Conservation (phyloP, 2,888 invertebrate genomes). For the Leucoptera coffeella region DNA sequence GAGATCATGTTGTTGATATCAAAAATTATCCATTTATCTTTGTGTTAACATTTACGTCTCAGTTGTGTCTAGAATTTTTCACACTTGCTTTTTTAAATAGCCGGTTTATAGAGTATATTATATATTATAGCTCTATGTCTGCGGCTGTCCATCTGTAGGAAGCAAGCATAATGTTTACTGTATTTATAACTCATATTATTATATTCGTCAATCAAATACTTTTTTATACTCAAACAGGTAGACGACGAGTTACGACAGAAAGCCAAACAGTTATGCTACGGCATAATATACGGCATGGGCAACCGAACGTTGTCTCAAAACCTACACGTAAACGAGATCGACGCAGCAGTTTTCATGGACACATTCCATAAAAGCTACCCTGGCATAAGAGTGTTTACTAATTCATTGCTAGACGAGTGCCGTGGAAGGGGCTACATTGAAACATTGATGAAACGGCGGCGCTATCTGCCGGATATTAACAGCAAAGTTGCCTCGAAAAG, state of each 20-base stretch:
- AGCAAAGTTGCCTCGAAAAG: conserved; percentile 51
- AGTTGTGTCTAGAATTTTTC: no score
- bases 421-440: conserved; percentile 70
- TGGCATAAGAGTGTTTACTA: conserved; percentile 56
- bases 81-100: no score
- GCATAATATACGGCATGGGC: conserved; percentile 97
- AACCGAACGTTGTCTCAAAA: conserved; percentile 72
- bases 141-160: no score
- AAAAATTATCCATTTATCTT: background rate
- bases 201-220: no score
- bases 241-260: conserved; percentile 73
- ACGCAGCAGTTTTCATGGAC: conserved; percentile 73
- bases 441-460: conserved; percentile 72
- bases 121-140: no score
- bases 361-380: conserved; percentile 76
- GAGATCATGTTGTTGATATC: background rate
- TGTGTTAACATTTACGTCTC: background rate
- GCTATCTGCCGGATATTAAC: conserved; percentile 71
- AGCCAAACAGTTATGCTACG: conserved; percentile 91
- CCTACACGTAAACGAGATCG: conserved; percentile 69
- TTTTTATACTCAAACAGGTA: no score
- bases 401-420: conserved; percentile 56
- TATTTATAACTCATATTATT: no score
- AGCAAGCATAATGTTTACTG: no score
- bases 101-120: no score